Evolutionary conservation across 2,888 invertebrate genomes (phyloP).

Genomic region (Podotricha telesiphe): DNA sequence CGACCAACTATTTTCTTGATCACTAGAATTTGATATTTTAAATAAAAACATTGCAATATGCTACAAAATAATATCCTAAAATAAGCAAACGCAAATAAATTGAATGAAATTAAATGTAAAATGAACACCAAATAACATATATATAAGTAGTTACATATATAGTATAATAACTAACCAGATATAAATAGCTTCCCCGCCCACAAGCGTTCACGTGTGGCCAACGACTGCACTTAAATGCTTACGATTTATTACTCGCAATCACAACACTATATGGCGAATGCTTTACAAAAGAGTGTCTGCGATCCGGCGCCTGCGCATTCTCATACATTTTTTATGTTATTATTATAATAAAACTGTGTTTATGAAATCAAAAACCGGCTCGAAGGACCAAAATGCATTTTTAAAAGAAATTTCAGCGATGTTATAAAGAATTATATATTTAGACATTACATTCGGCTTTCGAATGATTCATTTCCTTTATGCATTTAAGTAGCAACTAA

Average conservation of each 20-base stretch:
- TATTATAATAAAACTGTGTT: neutral
- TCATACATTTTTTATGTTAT: slow-evolving; percentile 4
- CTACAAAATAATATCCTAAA: too few relatives aligned
- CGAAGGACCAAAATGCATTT: slow-evolving; percentile 17
- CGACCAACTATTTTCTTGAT: too few relatives aligned
- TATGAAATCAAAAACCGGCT: slow-evolving; percentile 17
- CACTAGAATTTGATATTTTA: too few relatives aligned
- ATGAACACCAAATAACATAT: slow-evolving; percentile 19
- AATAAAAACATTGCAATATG: too few relatives aligned
- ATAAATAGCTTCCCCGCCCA: slow-evolving; percentile 61
- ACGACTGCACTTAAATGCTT: slow-evolving; percentile 50
- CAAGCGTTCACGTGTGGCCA: slow-evolving; percentile 60
- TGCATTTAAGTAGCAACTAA: slow-evolving; percentile 29
- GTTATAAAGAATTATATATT: slow-evolving; percentile 3
- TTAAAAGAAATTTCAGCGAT: slow-evolving; percentile 2
- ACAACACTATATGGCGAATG: slow-evolving; percentile 60
- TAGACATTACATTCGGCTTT: slow-evolving; percentile 21
- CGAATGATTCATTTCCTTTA: slow-evolving; percentile 32
- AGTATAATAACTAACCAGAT: slow-evolving; percentile 38
- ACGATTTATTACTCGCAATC: slow-evolving; percentile 59
- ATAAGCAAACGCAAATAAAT: neutral
- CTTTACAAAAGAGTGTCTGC: slow-evolving; percentile 58
- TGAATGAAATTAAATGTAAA: neutral
- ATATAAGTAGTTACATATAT: neutral
- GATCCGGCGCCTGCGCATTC: slow-evolving; percentile 53